Evolutionary conservation across 2,797 vertebrate genomes (phyloP).

Genomic region (Hoplostethus mediterraneus): DNA sequence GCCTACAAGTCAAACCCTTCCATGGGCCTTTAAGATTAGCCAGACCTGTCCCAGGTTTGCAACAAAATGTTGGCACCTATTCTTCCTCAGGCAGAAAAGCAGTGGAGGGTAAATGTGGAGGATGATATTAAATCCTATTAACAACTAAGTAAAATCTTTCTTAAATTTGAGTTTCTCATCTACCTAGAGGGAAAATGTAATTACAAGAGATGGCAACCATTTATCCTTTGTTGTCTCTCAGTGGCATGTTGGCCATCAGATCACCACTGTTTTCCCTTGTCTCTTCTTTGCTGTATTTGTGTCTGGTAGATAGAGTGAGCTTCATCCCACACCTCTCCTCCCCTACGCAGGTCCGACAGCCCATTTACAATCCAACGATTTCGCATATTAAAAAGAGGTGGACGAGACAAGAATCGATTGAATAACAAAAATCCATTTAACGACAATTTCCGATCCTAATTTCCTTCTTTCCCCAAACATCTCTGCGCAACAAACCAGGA

Average conservation of each 20-base stretch:
- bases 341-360: conserved; percentile 9
- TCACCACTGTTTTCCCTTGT: conserved; percentile 12
- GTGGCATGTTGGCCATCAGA: conserved; percentile 39
- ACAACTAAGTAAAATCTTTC: conserved; percentile 39
- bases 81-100: conserved; percentile 13
- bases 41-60: conserved; percentile 5
- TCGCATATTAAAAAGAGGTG: neutral
- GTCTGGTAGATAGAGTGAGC: neutral
- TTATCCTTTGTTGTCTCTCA: conserved; percentile 67
- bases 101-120: neutral
- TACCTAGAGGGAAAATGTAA: conserved; percentile 10
- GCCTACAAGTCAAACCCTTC: neutral
- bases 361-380: conserved; percentile 30
- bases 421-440: conserved; percentile 34
- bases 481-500: conserved; percentile 60
- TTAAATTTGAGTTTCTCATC: conserved; percentile 35
- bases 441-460: conserved; percentile 43
- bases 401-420: neutral
- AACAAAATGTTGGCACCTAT: neutral
- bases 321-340: conserved; percentile 24
- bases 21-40: conserved; percentile 9
- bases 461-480: conserved; percentile 38
- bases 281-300: conserved; percentile 9
- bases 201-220: conserved; percentile 34
- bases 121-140: conserved; percentile 36